Evolutionary conservation across 2,888 invertebrate genomes (phyloP).

Genomic region (Microplitis manilae): DNA sequence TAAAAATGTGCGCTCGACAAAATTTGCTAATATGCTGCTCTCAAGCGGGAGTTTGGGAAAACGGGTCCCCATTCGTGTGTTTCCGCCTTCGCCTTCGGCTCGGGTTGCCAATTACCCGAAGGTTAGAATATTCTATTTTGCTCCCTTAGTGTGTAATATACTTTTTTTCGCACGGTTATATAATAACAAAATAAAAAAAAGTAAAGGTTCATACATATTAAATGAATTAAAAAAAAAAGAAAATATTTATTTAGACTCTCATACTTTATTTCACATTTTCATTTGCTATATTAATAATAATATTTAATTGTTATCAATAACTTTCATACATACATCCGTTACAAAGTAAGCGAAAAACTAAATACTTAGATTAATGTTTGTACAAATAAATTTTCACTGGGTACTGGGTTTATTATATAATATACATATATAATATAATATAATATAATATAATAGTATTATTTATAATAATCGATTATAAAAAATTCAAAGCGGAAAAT

Average conservation of each 20-base stretch:
- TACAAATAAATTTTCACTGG: conserved; percentile 1
- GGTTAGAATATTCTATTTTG: too few species aligned
- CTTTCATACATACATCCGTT: background rate
- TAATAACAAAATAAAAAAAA: background rate
- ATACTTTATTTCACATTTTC: background rate
- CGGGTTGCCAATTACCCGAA: too few species aligned
- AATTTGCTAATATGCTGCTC: too few species aligned
- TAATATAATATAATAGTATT: conserved; percentile 4
- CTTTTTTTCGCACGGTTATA: too few species aligned
- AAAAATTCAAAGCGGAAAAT: conserved; percentile 8
- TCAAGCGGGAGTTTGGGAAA: too few species aligned
- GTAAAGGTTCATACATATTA: background rate
- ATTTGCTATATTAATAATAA: background rate
- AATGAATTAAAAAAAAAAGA: background rate
- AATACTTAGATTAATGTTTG: background rate
- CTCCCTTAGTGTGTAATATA: too few species aligned
- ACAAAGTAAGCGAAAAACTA: background rate
- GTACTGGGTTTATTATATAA: background rate
- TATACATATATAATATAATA: conserved; percentile 9
- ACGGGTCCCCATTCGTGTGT: too few species aligned
- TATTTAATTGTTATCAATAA: background rate
- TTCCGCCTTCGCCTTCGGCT: too few species aligned
- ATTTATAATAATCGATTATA: background rate
- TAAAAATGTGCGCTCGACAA: too few species aligned
- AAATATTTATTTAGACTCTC: background rate